Percentiles rank a stretch among this genome's conserved stretches.
Evolutionary conservation across 2,797 vertebrate species (phyloP).

Genomic region (Chloroceryle amazona): DNA sequence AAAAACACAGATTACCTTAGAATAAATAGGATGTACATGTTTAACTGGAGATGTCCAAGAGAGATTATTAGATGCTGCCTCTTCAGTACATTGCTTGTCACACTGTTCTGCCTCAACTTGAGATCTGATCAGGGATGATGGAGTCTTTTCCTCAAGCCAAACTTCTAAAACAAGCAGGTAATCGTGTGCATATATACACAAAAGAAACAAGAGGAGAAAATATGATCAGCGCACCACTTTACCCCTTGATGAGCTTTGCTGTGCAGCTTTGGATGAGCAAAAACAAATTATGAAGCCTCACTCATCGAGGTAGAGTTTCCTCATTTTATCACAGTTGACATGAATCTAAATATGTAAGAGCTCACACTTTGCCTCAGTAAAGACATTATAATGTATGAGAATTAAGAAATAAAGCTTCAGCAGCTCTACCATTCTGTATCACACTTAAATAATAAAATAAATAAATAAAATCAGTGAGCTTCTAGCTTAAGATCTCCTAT

Average conservation of each 20-base stretch:
- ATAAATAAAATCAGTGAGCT: neutral
- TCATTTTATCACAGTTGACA: neutral
- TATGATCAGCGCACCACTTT: neutral
- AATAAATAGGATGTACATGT: neutral
- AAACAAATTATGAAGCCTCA: neutral
- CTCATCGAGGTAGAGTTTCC: neutral
- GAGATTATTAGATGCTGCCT: neutral
- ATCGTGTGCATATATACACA: neutral
- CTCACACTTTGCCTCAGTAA: neutral
- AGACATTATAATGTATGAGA: neutral
- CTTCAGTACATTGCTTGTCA: neutral
- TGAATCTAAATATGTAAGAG: neutral
- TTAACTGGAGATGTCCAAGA: neutral
- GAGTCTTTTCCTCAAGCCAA: neutral
- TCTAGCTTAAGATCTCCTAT: neutral
- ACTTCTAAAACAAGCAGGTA: neutral
- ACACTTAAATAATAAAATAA: neutral
- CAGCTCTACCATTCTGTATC: neutral
- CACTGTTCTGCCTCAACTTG: neutral
- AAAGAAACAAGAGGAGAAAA: neutral
- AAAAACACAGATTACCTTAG: neutral
- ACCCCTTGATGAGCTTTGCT: neutral
- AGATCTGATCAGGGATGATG: rapidly evolving
- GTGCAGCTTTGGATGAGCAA: neutral
- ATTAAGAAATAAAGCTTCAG: neutral